These are phyloP conservation scores for Vanessa cardui DNA, from an alignment of 2,888 invertebrate species.

Conservation along the genomic window DNA sequence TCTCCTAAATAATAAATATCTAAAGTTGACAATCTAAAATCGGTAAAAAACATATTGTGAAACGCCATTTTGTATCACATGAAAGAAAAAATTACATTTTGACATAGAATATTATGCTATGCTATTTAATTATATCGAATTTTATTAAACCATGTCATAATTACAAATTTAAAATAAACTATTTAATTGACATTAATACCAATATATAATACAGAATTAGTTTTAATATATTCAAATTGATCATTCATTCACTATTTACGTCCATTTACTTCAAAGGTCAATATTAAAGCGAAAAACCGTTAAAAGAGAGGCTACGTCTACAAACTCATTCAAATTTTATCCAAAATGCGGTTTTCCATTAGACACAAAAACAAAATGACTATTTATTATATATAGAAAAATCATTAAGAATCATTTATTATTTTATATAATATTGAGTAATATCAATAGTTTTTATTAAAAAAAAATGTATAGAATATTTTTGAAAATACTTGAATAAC, in stretches of 20 bases:
- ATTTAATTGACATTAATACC: not conserved
- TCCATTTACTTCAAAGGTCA: slow-evolving; percentile 8
- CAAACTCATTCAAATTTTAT: slow-evolving; percentile 12
- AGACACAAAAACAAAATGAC: not conserved
- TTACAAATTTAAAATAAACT: not conserved
- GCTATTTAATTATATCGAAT: not conserved
- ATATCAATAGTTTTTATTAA: not conserved
- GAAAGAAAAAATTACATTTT: no score
- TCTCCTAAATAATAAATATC: no score
- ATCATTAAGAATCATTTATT: not conserved
- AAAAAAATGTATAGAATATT: not conserved
- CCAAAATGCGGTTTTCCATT: not conserved
- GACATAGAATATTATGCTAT: no score
- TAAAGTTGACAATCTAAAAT: no score
- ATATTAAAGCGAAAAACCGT: slow-evolving; percentile 13
- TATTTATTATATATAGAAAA: not conserved
- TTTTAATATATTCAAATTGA: not conserved
- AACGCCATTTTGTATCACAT: no score
- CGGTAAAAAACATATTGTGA: no score
- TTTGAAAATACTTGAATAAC: not conserved
- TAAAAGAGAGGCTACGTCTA: slow-evolving; percentile 23
- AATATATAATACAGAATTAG: not conserved
- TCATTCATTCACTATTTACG: not conserved
- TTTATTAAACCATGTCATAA: not conserved
- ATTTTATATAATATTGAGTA: not conserved